Evolutionary conservation across 2,888 invertebrate species (phyloP).

Genomic region (Aphodius sticticus): DNA sequence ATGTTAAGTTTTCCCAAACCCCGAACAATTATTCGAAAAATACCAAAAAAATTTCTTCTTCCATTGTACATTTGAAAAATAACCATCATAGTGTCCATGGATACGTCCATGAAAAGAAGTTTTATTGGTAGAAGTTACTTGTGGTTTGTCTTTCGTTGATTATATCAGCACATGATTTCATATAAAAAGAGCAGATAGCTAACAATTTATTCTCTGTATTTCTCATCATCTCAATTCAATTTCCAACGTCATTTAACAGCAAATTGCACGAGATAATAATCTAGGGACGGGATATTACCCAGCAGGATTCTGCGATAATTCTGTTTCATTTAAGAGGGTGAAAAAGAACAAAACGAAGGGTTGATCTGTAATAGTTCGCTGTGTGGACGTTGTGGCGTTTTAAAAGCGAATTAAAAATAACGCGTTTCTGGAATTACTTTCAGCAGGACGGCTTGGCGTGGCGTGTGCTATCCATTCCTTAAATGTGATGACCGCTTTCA

Average conservation of each 20-base stretch:
- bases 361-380: not conserved
- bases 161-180: no score
- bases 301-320: not conserved
- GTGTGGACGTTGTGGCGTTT: not conserved
- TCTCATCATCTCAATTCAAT: not conserved
- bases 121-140: no score
- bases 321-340: not conserved
- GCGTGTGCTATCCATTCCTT: not conserved
- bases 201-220: no score
- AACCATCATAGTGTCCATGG: no score
- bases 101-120: no score
- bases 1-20: no score
- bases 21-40: no score
- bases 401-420: not conserved
- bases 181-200: no score
- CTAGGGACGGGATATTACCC: not conserved
- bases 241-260: not conserved
- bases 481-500: not conserved
- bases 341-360: not conserved
- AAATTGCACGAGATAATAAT: not conserved
- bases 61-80: no score
- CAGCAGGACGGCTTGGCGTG: not conserved
- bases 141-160: no score
- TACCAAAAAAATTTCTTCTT: no score
- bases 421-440: constrained; percentile 4